Evolutionary conservation across 2,113 vertebrate species (phyloP).

Genomic region (Agapornis roseicollis): DNA sequence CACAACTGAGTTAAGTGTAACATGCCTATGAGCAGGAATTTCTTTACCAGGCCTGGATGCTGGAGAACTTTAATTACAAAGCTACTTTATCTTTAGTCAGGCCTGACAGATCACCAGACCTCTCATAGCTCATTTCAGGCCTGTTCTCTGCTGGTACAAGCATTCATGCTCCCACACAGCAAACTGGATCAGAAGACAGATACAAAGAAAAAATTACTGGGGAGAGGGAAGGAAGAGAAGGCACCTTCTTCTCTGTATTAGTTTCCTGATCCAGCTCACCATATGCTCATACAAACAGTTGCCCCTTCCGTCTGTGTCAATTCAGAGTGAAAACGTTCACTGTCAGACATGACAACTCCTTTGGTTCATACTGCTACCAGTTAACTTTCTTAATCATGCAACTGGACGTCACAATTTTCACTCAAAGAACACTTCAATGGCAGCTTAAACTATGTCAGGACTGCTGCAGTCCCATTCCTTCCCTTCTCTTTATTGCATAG

Average conservation of each 20-base stretch:
- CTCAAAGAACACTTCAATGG: neutral
- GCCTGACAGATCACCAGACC: neutral
- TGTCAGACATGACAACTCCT: neutral
- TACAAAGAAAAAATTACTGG: neutral
- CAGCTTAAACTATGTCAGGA: neutral
- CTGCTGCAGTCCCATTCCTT: neutral
- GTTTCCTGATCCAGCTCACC: neutral
- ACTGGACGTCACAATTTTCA: neutral
- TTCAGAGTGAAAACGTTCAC: neutral
- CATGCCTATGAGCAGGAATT: neutral
- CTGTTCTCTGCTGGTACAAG: neutral
- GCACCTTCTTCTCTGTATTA: neutral
- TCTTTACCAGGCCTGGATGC: neutral
- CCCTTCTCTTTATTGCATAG: neutral
- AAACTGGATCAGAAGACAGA: neutral
- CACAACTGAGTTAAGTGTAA: neutral
- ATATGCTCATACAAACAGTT: neutral
- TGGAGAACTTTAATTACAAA: neutral
- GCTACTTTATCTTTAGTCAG: neutral
- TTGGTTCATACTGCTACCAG: neutral
- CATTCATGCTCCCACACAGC: neutral
- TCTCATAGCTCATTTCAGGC: neutral
- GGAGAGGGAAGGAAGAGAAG: neutral
- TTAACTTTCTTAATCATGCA: neutral
- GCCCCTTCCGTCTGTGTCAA: neutral